These are phyloP conservation scores for Athalia cordata DNA, from an alignment of 2,888 invertebrate genomes.

Conservation along the genomic window DNA sequence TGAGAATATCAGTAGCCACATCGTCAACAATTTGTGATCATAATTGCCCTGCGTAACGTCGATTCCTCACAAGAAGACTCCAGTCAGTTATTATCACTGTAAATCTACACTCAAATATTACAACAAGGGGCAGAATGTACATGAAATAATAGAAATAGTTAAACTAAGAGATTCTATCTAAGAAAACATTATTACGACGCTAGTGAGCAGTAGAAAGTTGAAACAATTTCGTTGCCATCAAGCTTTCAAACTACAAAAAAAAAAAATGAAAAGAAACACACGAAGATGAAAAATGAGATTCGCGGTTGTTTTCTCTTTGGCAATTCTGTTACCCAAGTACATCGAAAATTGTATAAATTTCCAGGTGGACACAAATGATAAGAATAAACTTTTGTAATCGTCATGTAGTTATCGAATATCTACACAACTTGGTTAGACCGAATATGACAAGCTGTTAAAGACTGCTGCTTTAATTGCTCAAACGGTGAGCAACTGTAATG, in stretches of 20 bases:
- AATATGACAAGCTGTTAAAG: background rate
- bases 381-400: conserved; percentile 15
- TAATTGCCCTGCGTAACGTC: conserved; percentile 12
- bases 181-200: conserved; percentile 24
- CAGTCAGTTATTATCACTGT: conserved; percentile 18
- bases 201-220: conserved; percentile 24
- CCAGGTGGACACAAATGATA: conserved; percentile 9
- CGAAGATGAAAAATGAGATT: background rate
- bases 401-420: background rate
- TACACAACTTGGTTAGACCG: background rate
- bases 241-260: conserved; percentile 21
- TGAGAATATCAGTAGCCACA: conserved; percentile 24
- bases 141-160: conserved; percentile 27
- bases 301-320: conserved; percentile 20
- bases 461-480: conserved; percentile 18
- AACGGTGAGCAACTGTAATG: conserved; percentile 19
- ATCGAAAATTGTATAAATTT: conserved; percentile 27
- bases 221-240: conserved; percentile 20
- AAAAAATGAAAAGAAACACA: too few species aligned
- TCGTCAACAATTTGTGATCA: conserved; percentile 29
- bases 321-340: conserved; percentile 25
- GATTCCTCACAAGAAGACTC: conserved; percentile 21
- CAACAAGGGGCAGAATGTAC: conserved; percentile 18
- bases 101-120: conserved; percentile 13
- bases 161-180: conserved; percentile 23